Percentiles rank a stretch among this genome's conserved stretches.
Conservation (phyloP, 2,797 vertebrate genomes). For the Lycodopsis pacificus region DNA sequence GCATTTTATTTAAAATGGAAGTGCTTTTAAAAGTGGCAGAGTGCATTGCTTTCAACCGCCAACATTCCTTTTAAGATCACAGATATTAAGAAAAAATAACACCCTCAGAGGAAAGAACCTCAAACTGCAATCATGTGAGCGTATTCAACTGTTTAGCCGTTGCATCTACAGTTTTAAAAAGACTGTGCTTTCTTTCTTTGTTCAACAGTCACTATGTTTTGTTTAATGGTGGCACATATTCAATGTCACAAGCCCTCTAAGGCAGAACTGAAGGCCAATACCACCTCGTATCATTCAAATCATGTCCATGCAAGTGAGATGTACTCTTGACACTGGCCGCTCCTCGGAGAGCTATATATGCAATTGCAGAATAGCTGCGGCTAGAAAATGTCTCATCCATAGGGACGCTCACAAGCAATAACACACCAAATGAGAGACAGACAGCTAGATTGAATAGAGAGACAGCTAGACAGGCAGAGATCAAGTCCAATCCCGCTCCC, state of each 20-base stretch:
- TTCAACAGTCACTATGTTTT: constrained; percentile 41
- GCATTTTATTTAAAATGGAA: constrained; percentile 51
- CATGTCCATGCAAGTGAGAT: constrained; percentile 75
- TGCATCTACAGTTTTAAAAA: constrained; percentile 30
- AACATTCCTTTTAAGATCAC: constrained; percentile 63
- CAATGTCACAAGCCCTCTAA: constrained; percentile 66
- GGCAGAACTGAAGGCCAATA: constrained; percentile 70
- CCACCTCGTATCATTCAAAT: constrained; percentile 74
- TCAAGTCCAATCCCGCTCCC: constrained; percentile 84
- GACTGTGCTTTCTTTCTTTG: constrained; percentile 27
- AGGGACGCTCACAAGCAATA: constrained; percentile 84
- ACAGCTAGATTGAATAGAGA: constrained; percentile 87
- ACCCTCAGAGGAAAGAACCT: constrained; percentile 44
- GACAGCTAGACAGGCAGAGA: constrained; percentile 86
- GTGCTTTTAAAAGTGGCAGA: constrained; percentile 44
- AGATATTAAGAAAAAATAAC: constrained; percentile 62
- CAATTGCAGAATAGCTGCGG: constrained; percentile 70
- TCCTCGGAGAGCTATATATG: constrained; percentile 75
- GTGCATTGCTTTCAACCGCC: constrained; percentile 46
- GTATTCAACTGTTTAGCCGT: constrained; percentile 34
- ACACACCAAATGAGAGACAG: constrained; percentile 79
- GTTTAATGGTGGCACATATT: constrained; percentile 61
- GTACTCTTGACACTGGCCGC: constrained; percentile 76
- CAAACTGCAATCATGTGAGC: constrained; percentile 47
- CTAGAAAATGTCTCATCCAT: constrained; percentile 80